Percentiles rank a stretch among this genome's conserved stretches.
These are phyloP conservation scores for Sylvia borin DNA, from an alignment of 2,797 vertebrate genomes.

Conservation along the genomic window DNA sequence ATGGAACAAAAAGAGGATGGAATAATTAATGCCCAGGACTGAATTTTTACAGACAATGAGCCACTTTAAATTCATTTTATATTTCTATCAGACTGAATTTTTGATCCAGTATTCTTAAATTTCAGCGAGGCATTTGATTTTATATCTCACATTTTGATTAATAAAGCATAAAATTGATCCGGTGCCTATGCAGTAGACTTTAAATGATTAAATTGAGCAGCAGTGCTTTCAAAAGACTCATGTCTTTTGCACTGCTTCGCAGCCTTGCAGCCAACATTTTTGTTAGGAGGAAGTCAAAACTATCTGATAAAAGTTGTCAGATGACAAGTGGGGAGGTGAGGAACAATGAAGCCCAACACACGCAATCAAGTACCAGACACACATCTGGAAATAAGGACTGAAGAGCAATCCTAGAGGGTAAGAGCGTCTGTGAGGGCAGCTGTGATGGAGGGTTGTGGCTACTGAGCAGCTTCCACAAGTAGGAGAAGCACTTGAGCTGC, in stretches of 20 bases:
- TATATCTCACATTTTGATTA: constrained; percentile 6
- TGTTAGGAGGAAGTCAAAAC: constrained; percentile 1
- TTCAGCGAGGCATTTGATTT: constrained; percentile 29
- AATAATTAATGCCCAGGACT: constrained; percentile 35
- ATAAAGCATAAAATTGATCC: constrained; percentile 18
- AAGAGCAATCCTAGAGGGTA: background rate
- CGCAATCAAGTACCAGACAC: background rate
- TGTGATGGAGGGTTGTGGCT: background rate
- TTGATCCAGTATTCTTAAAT: constrained; percentile 16
- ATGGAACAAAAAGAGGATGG: background rate
- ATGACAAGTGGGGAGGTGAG: background rate
- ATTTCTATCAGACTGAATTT: background rate
- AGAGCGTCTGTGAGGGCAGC: background rate
- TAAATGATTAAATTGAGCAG: background rate
- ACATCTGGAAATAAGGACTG: background rate
- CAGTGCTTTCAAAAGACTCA: background rate
- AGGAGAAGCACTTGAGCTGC: background rate
- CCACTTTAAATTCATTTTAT: background rate
- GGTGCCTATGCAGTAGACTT: background rate
- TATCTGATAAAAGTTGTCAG: background rate
- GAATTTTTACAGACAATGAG: background rate
- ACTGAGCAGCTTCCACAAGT: background rate
- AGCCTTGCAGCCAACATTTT: background rate
- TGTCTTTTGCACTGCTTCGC: background rate
- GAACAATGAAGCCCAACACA: background rate